Evolutionary conservation across 2,113 vertebrate genomes (phyloP), one percentile per base, ranked within the genome.

Genomic region (Archilochus colubris): DNA sequence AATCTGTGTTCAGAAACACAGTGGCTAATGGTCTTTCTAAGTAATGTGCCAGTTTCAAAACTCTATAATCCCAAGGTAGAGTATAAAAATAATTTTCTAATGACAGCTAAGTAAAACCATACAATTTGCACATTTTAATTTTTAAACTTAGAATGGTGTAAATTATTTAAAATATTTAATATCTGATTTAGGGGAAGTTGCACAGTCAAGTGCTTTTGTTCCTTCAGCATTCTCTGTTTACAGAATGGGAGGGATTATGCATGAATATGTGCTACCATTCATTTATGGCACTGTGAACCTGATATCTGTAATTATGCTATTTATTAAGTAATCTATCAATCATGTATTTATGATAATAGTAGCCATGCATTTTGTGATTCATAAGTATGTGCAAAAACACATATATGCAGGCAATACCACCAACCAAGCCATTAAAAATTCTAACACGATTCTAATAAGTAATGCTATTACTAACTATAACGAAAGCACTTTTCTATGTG

Each of bases 181-280:
- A 57, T 25, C 20, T 66, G 1, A 5, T 80, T 57, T 48, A 82
- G 69, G 12, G 46, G 83, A 48, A 33, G 4, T 82, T 78, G 6
- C 19, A n/a, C 5, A 24, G n/a, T 67, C 15, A 62, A 58, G 43
- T 55, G 59, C 40, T 85, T 92, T 75, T 75, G 59, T 93, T 67
- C 8, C 6, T 80, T 68, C 58, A 72, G 3, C 78, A 24, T 15
- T 40, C 36, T 38, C 36, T 38, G 6, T 58, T 91, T 67, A 43
- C 14, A 59, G 21, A 70, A 30, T 50, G 84, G 62, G 21, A 63
- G 14, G 23, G 11, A n/a, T 79, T 92, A 79, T 72, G 4, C 57
- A 48, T 46, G 0, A 75, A 63, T 50, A 1, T 24, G 25, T 55
- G 22, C 14, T 33, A 9, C 36, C 7, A 0, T 48, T 83, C 9